Evolutionary conservation across 53 echinoderm and acorn worm species (phyloP), one percentile per base, ranked within the genome.

Genomic region (Crossaster papposus): DNA sequence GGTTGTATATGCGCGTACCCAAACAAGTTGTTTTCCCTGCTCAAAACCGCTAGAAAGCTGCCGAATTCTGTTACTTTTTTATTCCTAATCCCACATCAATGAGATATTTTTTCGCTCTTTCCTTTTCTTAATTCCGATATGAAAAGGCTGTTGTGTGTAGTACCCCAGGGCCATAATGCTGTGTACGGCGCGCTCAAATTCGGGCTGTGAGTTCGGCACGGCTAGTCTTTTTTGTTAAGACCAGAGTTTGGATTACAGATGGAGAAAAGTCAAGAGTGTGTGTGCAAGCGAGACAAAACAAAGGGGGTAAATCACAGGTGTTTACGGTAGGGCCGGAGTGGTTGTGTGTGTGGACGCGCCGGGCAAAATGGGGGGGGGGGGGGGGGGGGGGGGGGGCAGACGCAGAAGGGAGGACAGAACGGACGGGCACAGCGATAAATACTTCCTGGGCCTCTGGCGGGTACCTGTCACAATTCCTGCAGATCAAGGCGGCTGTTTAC

Each of bases 41-140:
- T 20, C 78, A 24, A 83, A 83, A 83, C 71, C 83, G 53, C 83
- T 17, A 83, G 70, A 83, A 83, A 83, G 70, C 83, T 83, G 51
- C 83, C 83, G 83, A 83, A 83, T 83, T 83, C 83, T 83, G 83
- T 78, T 78, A 78, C 78, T 78, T 78, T 78, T 78, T 78, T 78
- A 51, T 78, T 11, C 64, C 50, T 51, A 70, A 70, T 70, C 44
- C 83, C 28, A 14, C 36, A 38, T 70, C 51, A 70, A 68, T 70
- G 78, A 50, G 35, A 35, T 37, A 70, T 44, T 30, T 50, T 6
- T 44, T 9, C 44, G 6, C 35, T 20, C 38, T 38, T 70, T 83
- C 54, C 50, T 70, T 10, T 32, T n/a, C 68, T 20, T n/a, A n/a
- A 44, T 44, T 44, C 44, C 44, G 83, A 70, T 50, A 29, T 83